Percentiles rank a stretch among this genome's conserved stretches.
phyloP scores from a whole-genome alignment of 2,113 vertebrate species.

The Colinus virginianus region DNA sequence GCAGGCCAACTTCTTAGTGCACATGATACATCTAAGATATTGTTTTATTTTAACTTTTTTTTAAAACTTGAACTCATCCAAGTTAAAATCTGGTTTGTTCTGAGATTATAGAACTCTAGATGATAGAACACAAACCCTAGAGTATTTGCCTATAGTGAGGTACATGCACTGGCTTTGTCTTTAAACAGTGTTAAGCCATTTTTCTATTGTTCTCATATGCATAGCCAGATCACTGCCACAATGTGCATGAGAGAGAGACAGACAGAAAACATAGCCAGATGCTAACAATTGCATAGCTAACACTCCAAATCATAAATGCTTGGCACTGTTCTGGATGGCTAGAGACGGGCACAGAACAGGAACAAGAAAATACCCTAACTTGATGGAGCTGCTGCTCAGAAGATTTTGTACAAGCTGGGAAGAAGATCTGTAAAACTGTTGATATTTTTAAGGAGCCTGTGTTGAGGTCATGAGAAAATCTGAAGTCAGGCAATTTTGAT shows the following conservation, averaged over 20 bases:
- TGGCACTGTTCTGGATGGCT: neutral
- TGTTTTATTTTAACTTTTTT: neutral
- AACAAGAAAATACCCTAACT: neutral
- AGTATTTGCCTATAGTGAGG: neutral
- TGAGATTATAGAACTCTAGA: neutral
- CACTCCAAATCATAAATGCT: neutral
- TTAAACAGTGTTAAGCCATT: neutral
- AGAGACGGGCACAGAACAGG: accelerated
- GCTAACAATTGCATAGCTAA: neutral
- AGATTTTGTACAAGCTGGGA: neutral
- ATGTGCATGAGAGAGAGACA: neutral
- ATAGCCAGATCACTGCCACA: neutral
- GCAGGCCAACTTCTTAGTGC: neutral
- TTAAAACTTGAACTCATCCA: neutral
- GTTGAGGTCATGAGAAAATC: neutral
- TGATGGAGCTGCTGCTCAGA: accelerated
- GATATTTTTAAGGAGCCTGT: neutral
- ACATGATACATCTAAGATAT: neutral
- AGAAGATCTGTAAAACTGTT: neutral
- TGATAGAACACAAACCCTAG: accelerated
- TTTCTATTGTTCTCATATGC: neutral
- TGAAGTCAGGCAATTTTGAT: neutral
- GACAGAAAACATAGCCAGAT: neutral
- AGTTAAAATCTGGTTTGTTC: neutral
- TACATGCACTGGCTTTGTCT: neutral